phyloP scores from a whole-genome alignment of 92 coral and sea anemone species.

The Zoanthus solanderi region DNA sequence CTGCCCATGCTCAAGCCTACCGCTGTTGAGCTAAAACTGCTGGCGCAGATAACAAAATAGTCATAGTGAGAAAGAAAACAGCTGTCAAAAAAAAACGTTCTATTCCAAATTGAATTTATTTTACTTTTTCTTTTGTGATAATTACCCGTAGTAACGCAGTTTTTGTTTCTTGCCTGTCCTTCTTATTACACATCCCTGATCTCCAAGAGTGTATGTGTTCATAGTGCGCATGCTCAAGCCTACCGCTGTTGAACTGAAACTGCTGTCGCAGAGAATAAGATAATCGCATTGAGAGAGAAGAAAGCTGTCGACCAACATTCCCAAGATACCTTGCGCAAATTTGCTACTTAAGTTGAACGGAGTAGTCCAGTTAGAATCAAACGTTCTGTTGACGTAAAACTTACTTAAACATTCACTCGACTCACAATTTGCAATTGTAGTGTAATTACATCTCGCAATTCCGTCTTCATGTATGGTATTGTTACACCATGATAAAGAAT shows the following conservation, averaged over 20 bases:
- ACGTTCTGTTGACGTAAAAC: constrained; percentile 76
- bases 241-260: constrained; percentile 91
- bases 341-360: constrained; percentile 55
- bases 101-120: background rate
- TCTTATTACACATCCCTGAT: constrained; percentile 68
- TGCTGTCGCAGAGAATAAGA: constrained; percentile 88
- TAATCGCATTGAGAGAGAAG: constrained; percentile 87
- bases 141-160: constrained; percentile 66
- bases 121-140: constrained; percentile 29
- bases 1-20: constrained; percentile 86
- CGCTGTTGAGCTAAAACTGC: constrained; percentile 93
- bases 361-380: constrained; percentile 25
- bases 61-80: constrained; percentile 86
- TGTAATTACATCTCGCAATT: constrained; percentile 70
- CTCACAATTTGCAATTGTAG: constrained; percentile 39
- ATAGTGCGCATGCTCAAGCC: constrained; percentile 84
- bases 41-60: constrained; percentile 81
- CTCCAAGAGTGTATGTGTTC: constrained; percentile 74
- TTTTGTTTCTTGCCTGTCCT: constrained; percentile 49
- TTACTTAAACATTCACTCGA: constrained; percentile 58
- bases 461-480: constrained; percentile 68
- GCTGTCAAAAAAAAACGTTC: constrained; percentile 59
- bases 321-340: constrained; percentile 76
- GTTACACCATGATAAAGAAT: constrained; percentile 46
- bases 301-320: constrained; percentile 88